Evolutionary conservation across 2,113 vertebrate genomes (phyloP).

Genomic region (Desmodus rotundus): DNA sequence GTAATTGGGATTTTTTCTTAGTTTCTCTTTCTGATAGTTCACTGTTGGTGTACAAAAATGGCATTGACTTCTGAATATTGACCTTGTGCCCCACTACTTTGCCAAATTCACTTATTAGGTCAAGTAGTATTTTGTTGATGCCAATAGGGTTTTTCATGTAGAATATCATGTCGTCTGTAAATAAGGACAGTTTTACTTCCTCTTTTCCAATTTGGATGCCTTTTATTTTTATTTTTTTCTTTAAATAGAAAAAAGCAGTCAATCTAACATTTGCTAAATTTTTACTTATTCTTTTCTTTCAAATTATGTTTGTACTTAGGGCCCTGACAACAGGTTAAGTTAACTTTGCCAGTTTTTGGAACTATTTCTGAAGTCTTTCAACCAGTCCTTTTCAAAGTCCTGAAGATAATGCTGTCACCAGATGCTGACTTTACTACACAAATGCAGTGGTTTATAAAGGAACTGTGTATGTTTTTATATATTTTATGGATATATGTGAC

Average conservation of each 20-base stretch:
- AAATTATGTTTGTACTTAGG: neutral
- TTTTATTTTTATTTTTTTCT: neutral
- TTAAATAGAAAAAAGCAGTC: neutral
- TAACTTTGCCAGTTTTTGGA: neutral
- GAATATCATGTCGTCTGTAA: too few relatives aligned
- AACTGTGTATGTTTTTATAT: neutral
- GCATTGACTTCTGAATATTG: too few relatives aligned
- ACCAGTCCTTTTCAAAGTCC: neutral
- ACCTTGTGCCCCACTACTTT: too few relatives aligned
- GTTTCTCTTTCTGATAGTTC: too few relatives aligned
- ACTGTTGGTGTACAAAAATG: too few relatives aligned
- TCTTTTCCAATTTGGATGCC: too few relatives aligned
- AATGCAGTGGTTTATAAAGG: neutral
- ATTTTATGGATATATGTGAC: neutral
- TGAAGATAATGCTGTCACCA: neutral
- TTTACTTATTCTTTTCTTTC: conserved; percentile 4
- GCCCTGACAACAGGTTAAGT: neutral
- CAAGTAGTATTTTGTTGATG: too few relatives aligned
- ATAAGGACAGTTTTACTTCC: too few relatives aligned
- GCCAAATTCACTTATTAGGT: too few relatives aligned
- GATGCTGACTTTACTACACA: neutral
- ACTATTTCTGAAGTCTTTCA: neutral
- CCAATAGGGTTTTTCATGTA: too few relatives aligned
- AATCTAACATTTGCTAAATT: neutral
- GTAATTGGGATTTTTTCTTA: too few relatives aligned